Evolutionary conservation across 1,140 invertebrate genomes (phyloP), one percentile per base, ranked within the genome.

Genomic region (Drosophila mayri): DNA sequence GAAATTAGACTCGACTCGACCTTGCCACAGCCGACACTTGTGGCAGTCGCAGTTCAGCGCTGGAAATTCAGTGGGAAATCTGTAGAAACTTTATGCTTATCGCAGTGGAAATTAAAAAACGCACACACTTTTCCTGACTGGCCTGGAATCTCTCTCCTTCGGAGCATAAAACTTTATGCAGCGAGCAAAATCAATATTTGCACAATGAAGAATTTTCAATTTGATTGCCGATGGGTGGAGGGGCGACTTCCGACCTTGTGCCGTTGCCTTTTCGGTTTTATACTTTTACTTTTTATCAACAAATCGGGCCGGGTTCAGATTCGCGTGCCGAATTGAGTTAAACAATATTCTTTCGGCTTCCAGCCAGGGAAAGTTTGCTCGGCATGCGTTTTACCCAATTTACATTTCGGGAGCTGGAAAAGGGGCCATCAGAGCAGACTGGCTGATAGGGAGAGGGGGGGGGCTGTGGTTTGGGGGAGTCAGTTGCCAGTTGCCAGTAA

Each of bases 171-270:
- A 83, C 59, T 83, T 88, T 77, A 61, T 62, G 61, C 46, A 63
- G 47, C 60, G 46, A 46, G 32, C 67, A 84, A 88, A 87, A 87
- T 88, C 84, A 87, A 87, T 87, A 87, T 88, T 84, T 80, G 68
- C 52, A 71, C 58, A 74, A 76, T 73, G 71, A 46, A 66, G 71
- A 72, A 74, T 74, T 82, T 82, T 52, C 65, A 82, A 82, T 82
- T 78, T 75, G 79, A 82, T 82, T 65, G 63, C 46, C 43, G 63
- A 40, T 37, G 46, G 63, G 30, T 20, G 38, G 35, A 11, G 14
- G 0, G 25, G 32, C 50, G 41, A 38, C 41, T 55, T 32, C 25
- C 67, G 65, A 68, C 37, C 49, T 43, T 55, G 70, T 63, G 66
- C 37, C 75, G 57, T 68, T 67, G 73, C 63, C 55, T 68, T 77